Evolutionary conservation across 2,888 invertebrate genomes (phyloP).

Genomic region (Scaptomyza caliginosa): DNA sequence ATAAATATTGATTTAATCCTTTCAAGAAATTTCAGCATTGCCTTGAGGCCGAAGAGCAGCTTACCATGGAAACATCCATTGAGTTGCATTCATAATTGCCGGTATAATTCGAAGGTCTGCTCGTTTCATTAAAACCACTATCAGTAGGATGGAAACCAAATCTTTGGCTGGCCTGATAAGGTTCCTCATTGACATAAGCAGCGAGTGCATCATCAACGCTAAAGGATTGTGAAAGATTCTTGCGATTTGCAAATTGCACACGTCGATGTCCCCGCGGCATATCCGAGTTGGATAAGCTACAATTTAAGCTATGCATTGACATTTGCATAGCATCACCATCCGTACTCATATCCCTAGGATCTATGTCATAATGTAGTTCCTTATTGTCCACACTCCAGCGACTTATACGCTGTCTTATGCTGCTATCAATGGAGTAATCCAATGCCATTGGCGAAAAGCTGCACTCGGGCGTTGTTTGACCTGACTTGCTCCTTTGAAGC

Average conservation of each 20-base stretch:
- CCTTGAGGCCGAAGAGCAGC: slow-evolving; percentile 74
- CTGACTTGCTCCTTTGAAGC: slow-evolving; percentile 5
- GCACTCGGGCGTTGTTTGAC: slow-evolving; percentile 72
- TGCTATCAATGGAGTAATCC: slow-evolving; percentile 74
- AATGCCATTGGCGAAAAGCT: slow-evolving; percentile 71
- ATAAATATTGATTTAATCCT: background rate
- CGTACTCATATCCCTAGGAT: slow-evolving; percentile 10
- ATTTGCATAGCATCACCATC: slow-evolving; percentile 79
- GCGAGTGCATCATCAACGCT: slow-evolving; percentile 57
- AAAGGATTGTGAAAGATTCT: slow-evolving; percentile 84
- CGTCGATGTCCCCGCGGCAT: slow-evolving; percentile 81
- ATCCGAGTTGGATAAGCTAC: slow-evolving; percentile 77
- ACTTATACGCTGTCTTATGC: slow-evolving; percentile 75
- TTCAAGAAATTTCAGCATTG: slow-evolving; percentile 44
- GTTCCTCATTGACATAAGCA: background rate
- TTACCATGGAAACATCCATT: slow-evolving; percentile 67
- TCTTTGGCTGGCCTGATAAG: slow-evolving; percentile 11
- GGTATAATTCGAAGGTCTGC: slow-evolving; percentile 40
- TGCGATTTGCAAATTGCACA: slow-evolving; percentile 81
- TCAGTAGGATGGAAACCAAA: slow-evolving; percentile 78
- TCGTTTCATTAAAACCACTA: slow-evolving; percentile 83
- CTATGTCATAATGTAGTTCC: background rate
- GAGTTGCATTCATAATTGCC: slow-evolving; percentile 19
- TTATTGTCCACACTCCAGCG: slow-evolving; percentile 67
- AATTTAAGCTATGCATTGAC: slow-evolving; percentile 72